Percentiles rank a stretch among this genome's conserved stretches.
Evolutionary conservation across 2,888 invertebrate genomes (phyloP).

Genomic region (Ethmia dodecea): DNA sequence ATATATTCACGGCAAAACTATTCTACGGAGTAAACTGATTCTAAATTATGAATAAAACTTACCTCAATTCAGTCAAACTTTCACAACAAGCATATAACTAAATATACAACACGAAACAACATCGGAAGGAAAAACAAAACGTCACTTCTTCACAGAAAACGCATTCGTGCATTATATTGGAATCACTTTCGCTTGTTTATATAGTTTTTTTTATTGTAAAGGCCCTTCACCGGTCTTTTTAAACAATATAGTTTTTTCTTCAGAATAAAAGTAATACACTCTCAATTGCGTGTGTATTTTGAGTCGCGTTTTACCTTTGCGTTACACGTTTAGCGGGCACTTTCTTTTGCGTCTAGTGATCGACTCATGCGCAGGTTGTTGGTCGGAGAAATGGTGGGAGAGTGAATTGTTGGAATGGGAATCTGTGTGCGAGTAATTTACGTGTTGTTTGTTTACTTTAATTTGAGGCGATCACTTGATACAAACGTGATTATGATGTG

Average conservation of each 20-base stretch:
- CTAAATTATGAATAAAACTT: too few species aligned
- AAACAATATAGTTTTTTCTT: too few species aligned
- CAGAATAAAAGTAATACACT: too few species aligned
- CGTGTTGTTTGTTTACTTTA: too few species aligned
- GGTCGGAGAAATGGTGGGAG: slow-evolving; percentile 47
- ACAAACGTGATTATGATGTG: not conserved
- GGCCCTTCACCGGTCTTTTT: slow-evolving; percentile 4
- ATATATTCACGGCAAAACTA: too few species aligned
- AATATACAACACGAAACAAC: slow-evolving; percentile 3
- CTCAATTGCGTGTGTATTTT: too few species aligned
- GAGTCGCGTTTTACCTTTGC: slow-evolving; percentile 1
- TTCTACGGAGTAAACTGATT: too few species aligned
- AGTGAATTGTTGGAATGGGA: slow-evolving; percentile 5
- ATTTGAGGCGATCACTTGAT: too few species aligned
- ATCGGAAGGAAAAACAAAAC: slow-evolving; percentile 7
- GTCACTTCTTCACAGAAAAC: slow-evolving; percentile 4
- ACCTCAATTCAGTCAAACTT: slow-evolving; percentile 7
- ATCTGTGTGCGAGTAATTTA: slow-evolving; percentile 5
- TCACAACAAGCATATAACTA: slow-evolving; percentile 6
- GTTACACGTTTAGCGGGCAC: slow-evolving; percentile 33
- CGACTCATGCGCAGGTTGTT: slow-evolving; percentile 44
- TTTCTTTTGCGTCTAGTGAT: slow-evolving; percentile 44
- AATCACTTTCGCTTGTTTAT: slow-evolving; percentile 10
- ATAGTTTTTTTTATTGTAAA: slow-evolving; percentile 4
- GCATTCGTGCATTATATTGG: slow-evolving; percentile 10